These are phyloP conservation scores for Meleagris gallopavo DNA, from an alignment of 2,113 vertebrate genomes.

Conservation along the genomic window DNA sequence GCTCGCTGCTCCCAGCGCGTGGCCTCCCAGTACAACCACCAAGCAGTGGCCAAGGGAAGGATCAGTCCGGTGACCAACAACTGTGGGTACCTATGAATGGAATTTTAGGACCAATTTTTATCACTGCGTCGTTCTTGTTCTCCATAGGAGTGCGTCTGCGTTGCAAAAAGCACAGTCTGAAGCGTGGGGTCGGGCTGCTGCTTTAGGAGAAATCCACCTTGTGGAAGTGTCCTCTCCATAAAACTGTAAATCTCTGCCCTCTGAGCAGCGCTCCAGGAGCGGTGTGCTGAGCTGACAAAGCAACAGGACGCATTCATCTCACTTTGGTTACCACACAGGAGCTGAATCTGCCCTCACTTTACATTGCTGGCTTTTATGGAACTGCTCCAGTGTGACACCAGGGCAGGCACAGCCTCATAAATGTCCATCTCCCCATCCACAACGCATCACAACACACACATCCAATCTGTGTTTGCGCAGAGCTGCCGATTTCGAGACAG, in stretches of 20 bases:
- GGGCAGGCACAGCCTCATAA: background rate
- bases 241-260: background rate
- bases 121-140: accelerated
- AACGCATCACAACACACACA: background rate
- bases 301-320: background rate
- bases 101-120: background rate
- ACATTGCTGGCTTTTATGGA: background rate
- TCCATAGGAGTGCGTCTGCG: background rate
- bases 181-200: background rate
- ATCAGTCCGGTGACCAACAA: too few species aligned
- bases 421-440: background rate
- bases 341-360: background rate
- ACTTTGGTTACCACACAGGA: background rate
- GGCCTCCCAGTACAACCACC: background rate
- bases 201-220: background rate
- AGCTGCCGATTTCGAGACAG: background rate
- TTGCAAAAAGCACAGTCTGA: background rate
- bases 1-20: background rate
- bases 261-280: background rate
- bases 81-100: background rate
- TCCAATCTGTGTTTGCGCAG: background rate
- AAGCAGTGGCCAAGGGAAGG: background rate
- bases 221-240: background rate
- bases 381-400: background rate
- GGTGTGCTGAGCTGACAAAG: background rate